Percentiles rank a stretch among this genome's conserved stretches.
phyloP scores from a whole-genome alignment of 2,113 vertebrate species.

The Poeciliopsis occidentalis region DNA sequence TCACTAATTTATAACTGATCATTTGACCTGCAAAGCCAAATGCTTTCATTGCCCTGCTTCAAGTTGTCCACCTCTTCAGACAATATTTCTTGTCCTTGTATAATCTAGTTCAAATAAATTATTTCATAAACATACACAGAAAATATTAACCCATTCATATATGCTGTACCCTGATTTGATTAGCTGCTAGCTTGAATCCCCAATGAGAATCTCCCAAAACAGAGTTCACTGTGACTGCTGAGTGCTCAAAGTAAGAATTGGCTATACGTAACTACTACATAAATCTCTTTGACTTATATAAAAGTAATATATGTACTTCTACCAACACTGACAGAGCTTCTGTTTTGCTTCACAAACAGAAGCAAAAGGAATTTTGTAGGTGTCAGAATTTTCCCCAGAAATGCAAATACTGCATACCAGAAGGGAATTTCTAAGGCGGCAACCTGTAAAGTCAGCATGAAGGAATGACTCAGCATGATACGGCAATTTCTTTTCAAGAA shows the following conservation, averaged over 20 bases:
- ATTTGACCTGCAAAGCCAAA: background rate
- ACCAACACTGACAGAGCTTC: background rate
- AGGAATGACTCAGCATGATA: constrained; percentile 24
- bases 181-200: background rate
- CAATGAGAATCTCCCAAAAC: background rate
- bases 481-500: background rate
- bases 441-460: constrained; percentile 1
- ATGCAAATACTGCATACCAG: background rate
- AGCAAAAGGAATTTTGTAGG: background rate
- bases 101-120: background rate
- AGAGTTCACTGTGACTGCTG: background rate
- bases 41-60: background rate
- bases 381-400: constrained; percentile 1
- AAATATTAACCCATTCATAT: too few species aligned
- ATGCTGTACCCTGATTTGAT: background rate
- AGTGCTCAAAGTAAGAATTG: background rate
- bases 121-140: background rate
- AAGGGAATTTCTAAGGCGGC: constrained; percentile 1
- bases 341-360: background rate
- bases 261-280: background rate
- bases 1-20: background rate
- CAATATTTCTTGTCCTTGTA: too few species aligned
- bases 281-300: background rate
- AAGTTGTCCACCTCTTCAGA: background rate
- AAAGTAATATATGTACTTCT: background rate